Evolutionary conservation across 2,888 invertebrate species (phyloP).

Genomic region (Oxycera nigricornis): DNA sequence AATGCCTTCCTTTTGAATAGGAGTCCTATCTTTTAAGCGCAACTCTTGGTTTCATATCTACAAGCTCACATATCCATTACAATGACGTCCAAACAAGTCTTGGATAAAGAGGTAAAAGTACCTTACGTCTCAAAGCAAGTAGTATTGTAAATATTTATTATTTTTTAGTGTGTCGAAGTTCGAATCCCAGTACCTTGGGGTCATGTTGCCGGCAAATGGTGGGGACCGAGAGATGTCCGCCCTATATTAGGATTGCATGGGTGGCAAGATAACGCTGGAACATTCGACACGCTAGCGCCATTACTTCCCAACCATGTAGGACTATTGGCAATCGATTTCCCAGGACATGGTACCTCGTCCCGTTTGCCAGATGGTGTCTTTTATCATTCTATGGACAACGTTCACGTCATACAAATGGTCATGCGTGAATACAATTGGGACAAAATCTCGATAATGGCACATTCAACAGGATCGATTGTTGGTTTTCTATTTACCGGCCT

Average conservation of each 20-base stretch:
- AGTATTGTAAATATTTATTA: background rate
- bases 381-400: conserved; percentile 59
- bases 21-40: too few relatives aligned
- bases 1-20: too few relatives aligned
- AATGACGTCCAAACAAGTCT: too few relatives aligned
- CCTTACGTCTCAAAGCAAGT: too few relatives aligned
- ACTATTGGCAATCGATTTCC: conserved; percentile 71
- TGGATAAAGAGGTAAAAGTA: too few relatives aligned
- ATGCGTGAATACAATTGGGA: conserved; percentile 74
- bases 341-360: conserved; percentile 76
- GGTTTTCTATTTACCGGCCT: conserved; percentile 69
- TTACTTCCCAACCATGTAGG: conserved; percentile 64
- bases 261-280: conserved; percentile 81
- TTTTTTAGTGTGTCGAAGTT: conserved; percentile 67
- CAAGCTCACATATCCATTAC: too few relatives aligned
- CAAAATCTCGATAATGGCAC: conserved; percentile 72
- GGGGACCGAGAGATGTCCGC: conserved; percentile 70
- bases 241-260: conserved; percentile 78
- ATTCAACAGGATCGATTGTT: conserved; percentile 73
- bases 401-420: conserved; percentile 66
- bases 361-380: conserved; percentile 69
- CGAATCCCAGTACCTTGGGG: conserved; percentile 74
- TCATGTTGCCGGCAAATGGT: conserved; percentile 72
- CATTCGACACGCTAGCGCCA: conserved; percentile 74
- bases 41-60: too few relatives aligned